phyloP scores from a whole-genome alignment of 2,888 invertebrate species.

The Rugalucina vietnamica region DNA sequence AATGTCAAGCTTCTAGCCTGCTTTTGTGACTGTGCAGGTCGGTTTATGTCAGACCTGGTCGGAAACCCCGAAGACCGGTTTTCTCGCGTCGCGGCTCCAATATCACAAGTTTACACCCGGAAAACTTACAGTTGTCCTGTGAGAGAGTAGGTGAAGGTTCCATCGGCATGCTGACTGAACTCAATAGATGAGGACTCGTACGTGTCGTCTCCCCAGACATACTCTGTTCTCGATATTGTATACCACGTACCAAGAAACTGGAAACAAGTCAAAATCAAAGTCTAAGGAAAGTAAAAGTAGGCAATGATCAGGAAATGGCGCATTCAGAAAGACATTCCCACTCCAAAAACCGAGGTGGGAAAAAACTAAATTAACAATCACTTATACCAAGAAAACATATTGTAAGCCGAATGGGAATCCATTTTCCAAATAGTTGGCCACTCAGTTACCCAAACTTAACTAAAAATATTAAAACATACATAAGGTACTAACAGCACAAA shows the following conservation, averaged over 20 bases:
- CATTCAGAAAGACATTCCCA: neutral
- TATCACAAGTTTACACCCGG: no score
- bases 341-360: neutral
- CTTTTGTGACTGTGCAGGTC: no score
- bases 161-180: constrained; percentile 42
- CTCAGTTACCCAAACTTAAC: no score
- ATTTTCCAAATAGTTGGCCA: no score
- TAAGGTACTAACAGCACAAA: no score
- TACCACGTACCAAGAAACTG: constrained; percentile 65
- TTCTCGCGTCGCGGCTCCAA: no score
- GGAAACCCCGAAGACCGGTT: no score
- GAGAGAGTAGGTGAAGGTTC: constrained; percentile 44
- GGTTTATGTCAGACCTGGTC: no score
- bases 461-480: no score
- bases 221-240: constrained; percentile 42
- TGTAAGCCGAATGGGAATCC: neutral
- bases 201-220: constrained; percentile 50
- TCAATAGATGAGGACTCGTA: constrained; percentile 53
- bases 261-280: constrained; percentile 11
- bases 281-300: neutral
- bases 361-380: neutral
- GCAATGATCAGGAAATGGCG: neutral
- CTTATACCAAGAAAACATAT: neutral
- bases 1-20: no score
- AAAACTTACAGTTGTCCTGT: constrained; percentile 58